Base-by-base conservation (phyloP, 1,140 invertebrate genomes). In the Drosophila santomea region DNA sequence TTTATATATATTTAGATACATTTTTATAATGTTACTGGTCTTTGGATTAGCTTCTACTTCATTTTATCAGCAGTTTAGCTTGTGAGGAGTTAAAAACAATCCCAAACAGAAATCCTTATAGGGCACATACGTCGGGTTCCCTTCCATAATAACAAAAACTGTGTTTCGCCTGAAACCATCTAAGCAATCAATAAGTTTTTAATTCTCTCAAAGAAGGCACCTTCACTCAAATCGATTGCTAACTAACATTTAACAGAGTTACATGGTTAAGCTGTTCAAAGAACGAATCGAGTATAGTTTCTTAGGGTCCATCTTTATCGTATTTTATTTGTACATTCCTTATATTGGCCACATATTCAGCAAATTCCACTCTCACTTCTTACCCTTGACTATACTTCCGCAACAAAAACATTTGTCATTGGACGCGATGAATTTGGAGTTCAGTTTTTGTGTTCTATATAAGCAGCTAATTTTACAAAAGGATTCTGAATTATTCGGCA, bases 261-360 rank as follows among this genome's bases (percentile, higher is more conserved):
- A 39, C 4, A 4, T 72, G 25, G 35, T 51, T 72, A 23, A 58
- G 52, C 32, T 28, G 57, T 41, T 74, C 5, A 45, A 69, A 69
- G 28, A 69, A 25, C 38, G 36, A 71, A 71, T 71, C 32, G 48
- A 69, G 48, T 71, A 56, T 48, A 69, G 64, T 71, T 71, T 50
- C 7, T 35, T 35, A 48, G 67, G 64, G 66, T 69, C 51, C 36
- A 36, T 54, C 14, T 59, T 55, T 41, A 25, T 43, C 43, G 47
- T 76, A 68, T 56, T 59, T 38, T 51, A 64, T 74, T 74, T 75
- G 73, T 75, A 75, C 73, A 75, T 75, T 75, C 73, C 73, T 52
- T 75, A 54, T 66, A 75, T 75, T 75, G 73, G 73, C 73, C 73
- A 75, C 73, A 75, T 63, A 75, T 66, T 75, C 73, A 57, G 61